phyloP scores from a whole-genome alignment of 2,113 vertebrate genomes.

The Nesogale talazaci region DNA sequence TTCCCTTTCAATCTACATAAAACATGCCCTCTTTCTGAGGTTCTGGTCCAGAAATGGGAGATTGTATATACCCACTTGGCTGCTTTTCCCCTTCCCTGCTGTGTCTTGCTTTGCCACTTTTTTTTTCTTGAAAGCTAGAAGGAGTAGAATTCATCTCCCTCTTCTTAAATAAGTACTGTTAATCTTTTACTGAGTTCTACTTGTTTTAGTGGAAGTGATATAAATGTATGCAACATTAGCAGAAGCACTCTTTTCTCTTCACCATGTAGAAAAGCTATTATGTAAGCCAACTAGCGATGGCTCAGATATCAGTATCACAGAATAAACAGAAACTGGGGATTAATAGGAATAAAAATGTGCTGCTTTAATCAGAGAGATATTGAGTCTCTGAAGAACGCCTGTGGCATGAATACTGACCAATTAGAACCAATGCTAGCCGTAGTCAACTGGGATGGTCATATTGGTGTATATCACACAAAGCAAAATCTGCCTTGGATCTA shows the following conservation, averaged over 20 bases:
- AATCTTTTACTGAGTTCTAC: constrained; percentile 27
- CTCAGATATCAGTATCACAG: neutral
- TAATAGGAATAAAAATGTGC: constrained; percentile 41
- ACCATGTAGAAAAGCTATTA: neutral
- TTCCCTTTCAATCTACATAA: neutral
- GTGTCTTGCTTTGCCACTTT: neutral
- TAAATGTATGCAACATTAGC: neutral
- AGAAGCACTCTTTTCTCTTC: neutral
- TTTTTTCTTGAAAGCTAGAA: neutral
- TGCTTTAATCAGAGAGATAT: constrained; percentile 28
- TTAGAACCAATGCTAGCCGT: neutral
- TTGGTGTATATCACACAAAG: neutral
- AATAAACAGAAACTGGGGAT: neutral
- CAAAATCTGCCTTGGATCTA: neutral
- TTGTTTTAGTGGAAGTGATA: neutral
- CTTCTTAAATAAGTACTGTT: neutral
- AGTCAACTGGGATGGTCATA: neutral
- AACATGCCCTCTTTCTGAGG: neutral
- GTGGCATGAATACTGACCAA: neutral
- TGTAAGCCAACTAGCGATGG: neutral
- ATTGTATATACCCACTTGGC: neutral
- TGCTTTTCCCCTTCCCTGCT: neutral
- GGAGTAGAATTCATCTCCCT: neutral
- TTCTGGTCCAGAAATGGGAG: neutral
- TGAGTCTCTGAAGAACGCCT: neutral